Percentiles rank a stretch among this genome's conserved stretches.
phyloP scores from a whole-genome alignment of 2,888 invertebrate species.

The Thereva unica region DNA sequence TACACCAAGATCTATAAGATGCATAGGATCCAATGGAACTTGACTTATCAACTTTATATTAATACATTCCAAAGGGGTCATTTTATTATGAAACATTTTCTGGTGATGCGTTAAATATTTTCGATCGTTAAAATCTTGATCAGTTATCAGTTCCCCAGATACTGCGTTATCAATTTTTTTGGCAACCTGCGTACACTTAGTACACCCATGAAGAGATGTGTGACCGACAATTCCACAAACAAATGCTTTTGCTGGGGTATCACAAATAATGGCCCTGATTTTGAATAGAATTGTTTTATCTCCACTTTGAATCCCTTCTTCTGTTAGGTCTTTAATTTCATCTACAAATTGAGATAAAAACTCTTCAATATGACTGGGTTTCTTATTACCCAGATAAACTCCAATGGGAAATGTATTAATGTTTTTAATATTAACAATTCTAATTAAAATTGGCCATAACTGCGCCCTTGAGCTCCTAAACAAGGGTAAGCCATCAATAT shows the following conservation, averaged over 20 bases:
- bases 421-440: too few species aligned
- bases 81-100: conserved; percentile 13
- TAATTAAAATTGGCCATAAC: too few species aligned
- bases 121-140: conserved; percentile 18
- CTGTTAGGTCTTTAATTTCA: conserved; percentile 8
- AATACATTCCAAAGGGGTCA: conserved; percentile 28
- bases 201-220: conserved; percentile 31
- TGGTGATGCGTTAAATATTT: conserved; percentile 35
- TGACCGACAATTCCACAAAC: conserved; percentile 33
- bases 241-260: conserved; percentile 31
- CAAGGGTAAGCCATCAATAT: too few species aligned
- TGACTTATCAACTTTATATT: conserved; percentile 31
- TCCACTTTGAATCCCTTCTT: conserved; percentile 1
- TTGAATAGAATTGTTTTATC: neutral
- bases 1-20: conserved; percentile 30
- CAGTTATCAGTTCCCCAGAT: neutral
- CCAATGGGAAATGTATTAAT: too few species aligned
- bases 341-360: too few species aligned
- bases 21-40: conserved; percentile 34
- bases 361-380: too few species aligned
- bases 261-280: conserved; percentile 13
- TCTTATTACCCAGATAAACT: too few species aligned
- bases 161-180: conserved; percentile 21
- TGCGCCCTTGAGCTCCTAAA: too few species aligned
- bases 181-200: conserved; percentile 30